A percentile compares a stretch with the other conserved stretches of the same genome.
phyloP scores from a whole-genome alignment of 64 coral and sea anemone species.

The Anthopleura sola region DNA sequence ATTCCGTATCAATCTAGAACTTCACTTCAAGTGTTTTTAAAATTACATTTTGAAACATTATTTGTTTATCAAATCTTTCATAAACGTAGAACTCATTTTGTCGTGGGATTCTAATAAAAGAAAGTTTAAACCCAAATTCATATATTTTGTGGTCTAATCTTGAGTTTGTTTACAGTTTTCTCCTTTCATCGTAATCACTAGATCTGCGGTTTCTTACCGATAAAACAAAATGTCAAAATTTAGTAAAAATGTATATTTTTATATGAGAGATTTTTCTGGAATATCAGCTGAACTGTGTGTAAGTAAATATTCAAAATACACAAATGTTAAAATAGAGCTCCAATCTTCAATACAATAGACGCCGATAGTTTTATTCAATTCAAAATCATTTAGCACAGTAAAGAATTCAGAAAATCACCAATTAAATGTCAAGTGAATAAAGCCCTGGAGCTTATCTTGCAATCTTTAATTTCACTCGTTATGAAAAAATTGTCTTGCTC shows the following conservation, averaged over 20 bases:
- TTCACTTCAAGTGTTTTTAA: background rate
- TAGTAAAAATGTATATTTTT: background rate
- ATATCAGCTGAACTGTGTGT: background rate
- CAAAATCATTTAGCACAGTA: background rate
- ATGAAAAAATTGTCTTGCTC: background rate
- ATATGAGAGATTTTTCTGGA: background rate
- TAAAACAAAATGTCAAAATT: background rate
- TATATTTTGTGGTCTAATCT: constrained; percentile 13
- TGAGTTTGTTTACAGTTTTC: background rate
- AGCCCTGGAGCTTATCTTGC: background rate
- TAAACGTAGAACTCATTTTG: background rate
- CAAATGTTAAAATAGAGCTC: background rate
- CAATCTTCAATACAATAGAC: background rate
- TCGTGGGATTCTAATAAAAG: background rate
- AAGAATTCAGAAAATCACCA: background rate
- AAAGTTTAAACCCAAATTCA: background rate
- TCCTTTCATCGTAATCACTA: constrained; percentile 2
- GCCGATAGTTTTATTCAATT: background rate
- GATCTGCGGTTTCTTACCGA: background rate
- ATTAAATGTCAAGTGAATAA: background rate
- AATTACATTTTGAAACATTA: background rate
- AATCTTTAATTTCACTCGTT: background rate
- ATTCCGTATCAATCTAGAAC: background rate
- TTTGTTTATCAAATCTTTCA: background rate
- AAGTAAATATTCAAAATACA: background rate